phyloP scores from a whole-genome alignment of 2,888 invertebrate species.

The Ophioninae sp. region DNA sequence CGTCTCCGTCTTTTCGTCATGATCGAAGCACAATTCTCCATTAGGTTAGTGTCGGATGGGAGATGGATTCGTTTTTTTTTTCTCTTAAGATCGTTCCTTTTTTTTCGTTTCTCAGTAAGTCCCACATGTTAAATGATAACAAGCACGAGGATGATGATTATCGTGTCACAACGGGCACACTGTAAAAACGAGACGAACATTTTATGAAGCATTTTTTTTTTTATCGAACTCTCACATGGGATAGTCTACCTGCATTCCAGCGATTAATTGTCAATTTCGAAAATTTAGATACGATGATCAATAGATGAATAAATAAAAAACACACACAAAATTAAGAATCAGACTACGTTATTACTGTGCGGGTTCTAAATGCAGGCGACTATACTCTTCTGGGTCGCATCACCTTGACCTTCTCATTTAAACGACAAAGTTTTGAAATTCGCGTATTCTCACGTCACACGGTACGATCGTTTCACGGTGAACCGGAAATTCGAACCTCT shows the following conservation, averaged over 20 bases:
- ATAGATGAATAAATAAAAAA: slow-evolving; percentile 6
- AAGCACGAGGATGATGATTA: slow-evolving; percentile 70
- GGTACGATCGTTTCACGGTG: neutral
- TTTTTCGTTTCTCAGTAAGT: slow-evolving; percentile 59
- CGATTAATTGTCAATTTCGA: slow-evolving; percentile 16
- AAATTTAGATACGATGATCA: slow-evolving; percentile 13
- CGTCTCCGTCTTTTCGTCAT: slow-evolving; percentile 56
- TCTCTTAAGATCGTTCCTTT: neutral
- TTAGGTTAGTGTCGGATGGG: slow-evolving; percentile 67
- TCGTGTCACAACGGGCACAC: slow-evolving; percentile 68
- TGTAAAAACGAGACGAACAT: slow-evolving; percentile 70
- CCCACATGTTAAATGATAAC: slow-evolving; percentile 71
- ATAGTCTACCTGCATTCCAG: slow-evolving; percentile 58
- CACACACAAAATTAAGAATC: neutral
- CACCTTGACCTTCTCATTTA: slow-evolving; percentile 66
- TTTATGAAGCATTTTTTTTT: slow-evolving; percentile 66
- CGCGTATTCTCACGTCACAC: neutral
- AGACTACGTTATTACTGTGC: slow-evolving; percentile 51
- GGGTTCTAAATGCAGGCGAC: slow-evolving; percentile 55
- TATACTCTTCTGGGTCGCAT: slow-evolving; percentile 46
- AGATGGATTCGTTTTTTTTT: slow-evolving; percentile 57
- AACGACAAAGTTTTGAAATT: slow-evolving; percentile 38
- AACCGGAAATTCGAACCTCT: neutral
- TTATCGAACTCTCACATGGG: slow-evolving; percentile 65
- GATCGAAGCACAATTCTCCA: slow-evolving; percentile 63